These are phyloP conservation scores for Stenchaetothrips biformis DNA, from an alignment of 2,888 invertebrate genomes.

Conservation along the genomic window DNA sequence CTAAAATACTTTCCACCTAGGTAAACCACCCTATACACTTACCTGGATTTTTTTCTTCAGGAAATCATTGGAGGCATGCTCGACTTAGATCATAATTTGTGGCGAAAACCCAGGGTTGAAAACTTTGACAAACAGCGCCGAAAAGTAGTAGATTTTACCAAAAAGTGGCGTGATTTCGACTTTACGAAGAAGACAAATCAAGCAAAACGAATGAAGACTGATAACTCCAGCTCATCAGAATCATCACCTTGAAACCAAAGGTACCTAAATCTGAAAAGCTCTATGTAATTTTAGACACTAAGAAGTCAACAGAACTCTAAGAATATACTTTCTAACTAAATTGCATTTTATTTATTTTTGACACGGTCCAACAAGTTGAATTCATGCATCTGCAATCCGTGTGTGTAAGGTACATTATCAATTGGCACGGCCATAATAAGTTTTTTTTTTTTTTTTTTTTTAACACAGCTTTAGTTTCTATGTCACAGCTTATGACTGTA, in stretches of 20 bases:
- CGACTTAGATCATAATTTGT: slow-evolving; percentile 75
- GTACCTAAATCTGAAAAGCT: neutral
- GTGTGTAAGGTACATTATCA: neutral
- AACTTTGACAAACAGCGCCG: slow-evolving; percentile 67
- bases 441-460: neutral
- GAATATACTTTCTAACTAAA: neutral
- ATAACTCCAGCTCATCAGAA: neutral
- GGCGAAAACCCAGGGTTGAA: slow-evolving; percentile 78
- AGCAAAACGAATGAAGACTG: neutral
- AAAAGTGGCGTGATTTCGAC: slow-evolving; percentile 66
- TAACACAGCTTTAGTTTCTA: neutral
- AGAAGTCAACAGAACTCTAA: neutral
- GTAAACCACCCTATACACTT: neutral
- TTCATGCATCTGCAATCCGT: neutral
- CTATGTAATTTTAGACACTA: too few species aligned
- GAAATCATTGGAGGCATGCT: slow-evolving; percentile 95
- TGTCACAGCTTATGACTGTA: neutral
- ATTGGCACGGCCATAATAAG: neutral
- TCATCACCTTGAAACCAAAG: neutral
- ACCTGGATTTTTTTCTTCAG: slow-evolving; percentile 46
- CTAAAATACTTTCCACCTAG: neutral
- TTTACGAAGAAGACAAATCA: slow-evolving; percentile 46
- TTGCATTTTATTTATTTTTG: neutral
- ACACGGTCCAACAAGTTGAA: neutral
- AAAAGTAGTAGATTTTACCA: slow-evolving; percentile 68